Percentiles rank a stretch among this genome's conserved stretches.
These are phyloP conservation scores for Pocillopora damicornis DNA, from an alignment of 64 coral and sea anemone species.

Conservation along the genomic window DNA sequence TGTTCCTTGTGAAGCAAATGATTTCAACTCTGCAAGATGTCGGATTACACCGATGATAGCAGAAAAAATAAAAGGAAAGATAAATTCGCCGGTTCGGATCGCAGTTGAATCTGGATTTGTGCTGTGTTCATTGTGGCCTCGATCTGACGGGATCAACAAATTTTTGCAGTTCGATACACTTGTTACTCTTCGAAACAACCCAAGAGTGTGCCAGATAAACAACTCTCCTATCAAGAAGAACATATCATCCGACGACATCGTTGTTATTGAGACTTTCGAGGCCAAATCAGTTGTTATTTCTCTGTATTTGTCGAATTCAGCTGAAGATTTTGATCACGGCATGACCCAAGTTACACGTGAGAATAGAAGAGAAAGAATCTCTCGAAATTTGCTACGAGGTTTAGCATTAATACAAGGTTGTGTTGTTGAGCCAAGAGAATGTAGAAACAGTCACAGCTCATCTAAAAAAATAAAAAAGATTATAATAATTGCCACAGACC, in stretches of 20 bases:
- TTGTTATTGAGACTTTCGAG: constrained; percentile 13
- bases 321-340: neutral
- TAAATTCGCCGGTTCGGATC: constrained; percentile 59
- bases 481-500: constrained; percentile 23
- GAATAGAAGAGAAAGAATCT: neutral
- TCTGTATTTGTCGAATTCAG: neutral
- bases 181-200: constrained; percentile 23
- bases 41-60: constrained; percentile 54
- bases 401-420: constrained; percentile 11
- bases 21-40: constrained; percentile 88
- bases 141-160: neutral
- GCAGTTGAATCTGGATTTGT: constrained; percentile 13
- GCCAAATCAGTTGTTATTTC: neutral
- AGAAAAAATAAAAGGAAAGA: constrained; percentile 51
- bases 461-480: constrained; percentile 25
- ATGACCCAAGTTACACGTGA: neutral
- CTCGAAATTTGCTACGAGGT: neutral
- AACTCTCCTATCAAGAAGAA: neutral
- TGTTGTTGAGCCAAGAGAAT: constrained; percentile 12
- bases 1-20: constrained; percentile 81
- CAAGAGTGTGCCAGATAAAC: neutral
- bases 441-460: neutral
- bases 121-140: constrained; percentile 69
- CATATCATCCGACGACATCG: constrained; percentile 1
- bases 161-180: constrained; percentile 55